Evolutionary conservation across 2,888 invertebrate species (phyloP).

Genomic region (Eupithecia dodoneata): DNA sequence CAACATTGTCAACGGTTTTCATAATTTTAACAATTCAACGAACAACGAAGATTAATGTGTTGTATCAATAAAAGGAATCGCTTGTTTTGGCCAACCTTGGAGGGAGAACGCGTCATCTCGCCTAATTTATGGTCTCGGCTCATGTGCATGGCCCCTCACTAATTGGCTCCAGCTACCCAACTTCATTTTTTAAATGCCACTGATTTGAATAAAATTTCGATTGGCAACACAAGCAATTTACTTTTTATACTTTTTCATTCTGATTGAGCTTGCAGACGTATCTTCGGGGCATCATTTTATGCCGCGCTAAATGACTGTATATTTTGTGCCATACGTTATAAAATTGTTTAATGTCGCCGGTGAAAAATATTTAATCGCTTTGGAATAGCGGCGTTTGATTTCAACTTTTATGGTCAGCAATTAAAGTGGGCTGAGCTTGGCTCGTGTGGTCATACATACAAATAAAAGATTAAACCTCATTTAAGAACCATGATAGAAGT

Average conservation of each 20-base stretch:
- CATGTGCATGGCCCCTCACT: slow-evolving; percentile 53
- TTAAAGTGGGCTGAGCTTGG: slow-evolving; percentile 44
- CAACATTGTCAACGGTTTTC: slow-evolving; percentile 27
- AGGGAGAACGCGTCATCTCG: slow-evolving; percentile 54
- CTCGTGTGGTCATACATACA: slow-evolving; percentile 21
- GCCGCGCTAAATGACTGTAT: slow-evolving; percentile 41
- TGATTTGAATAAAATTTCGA: slow-evolving; percentile 59
- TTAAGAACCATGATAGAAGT: slow-evolving; percentile 6
- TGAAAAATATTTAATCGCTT: slow-evolving; percentile 41
- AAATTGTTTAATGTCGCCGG: slow-evolving; percentile 31
- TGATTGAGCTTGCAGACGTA: slow-evolving; percentile 42
- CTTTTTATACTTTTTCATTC: slow-evolving; percentile 43
- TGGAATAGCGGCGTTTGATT: slow-evolving; percentile 47
- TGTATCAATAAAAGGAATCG: slow-evolving; percentile 45
- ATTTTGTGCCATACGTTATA: slow-evolving; percentile 38
- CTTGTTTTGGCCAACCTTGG: slow-evolving; percentile 56
- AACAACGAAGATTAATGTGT: slow-evolving; percentile 42
- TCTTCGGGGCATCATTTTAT: slow-evolving; percentile 52
- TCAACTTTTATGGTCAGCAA: slow-evolving; percentile 55
- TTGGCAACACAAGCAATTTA: slow-evolving; percentile 46
- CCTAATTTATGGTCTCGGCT: slow-evolving; percentile 61
- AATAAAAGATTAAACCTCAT: slow-evolving; percentile 22
- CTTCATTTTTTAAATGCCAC: slow-evolving; percentile 50
- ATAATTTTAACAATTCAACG: slow-evolving; percentile 29
- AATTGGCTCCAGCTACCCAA: slow-evolving; percentile 55